These are phyloP conservation scores for Empidonax alnorum DNA, from an alignment of 2,113 vertebrate species.

Conservation along the genomic window DNA sequence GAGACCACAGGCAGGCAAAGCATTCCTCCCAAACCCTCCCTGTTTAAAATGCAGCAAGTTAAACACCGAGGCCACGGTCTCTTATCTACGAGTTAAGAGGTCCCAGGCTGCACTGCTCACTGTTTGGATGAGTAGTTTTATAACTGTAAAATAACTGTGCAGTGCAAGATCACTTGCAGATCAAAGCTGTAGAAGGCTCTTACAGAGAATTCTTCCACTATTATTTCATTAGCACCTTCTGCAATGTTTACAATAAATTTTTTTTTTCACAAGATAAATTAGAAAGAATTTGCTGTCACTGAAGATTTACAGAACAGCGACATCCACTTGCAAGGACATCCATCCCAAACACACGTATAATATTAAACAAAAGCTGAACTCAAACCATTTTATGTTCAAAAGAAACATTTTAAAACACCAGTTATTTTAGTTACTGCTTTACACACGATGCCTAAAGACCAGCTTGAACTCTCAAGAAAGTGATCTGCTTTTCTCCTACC, in stretches of 20 bases:
- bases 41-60: not conserved
- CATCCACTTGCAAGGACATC: not conserved
- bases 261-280: not conserved
- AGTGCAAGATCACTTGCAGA: not conserved
- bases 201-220: not conserved
- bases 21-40: not conserved
- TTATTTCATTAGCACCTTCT: not conserved
- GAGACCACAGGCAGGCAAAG: not conserved
- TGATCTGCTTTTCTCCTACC: conserved; percentile 69
- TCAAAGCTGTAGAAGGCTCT: not conserved
- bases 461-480: not conserved
- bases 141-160: not conserved
- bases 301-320: not conserved
- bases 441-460: not conserved
- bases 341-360: not conserved
- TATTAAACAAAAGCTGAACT: not conserved
- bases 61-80: not conserved
- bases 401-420: not conserved
- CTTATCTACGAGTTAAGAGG: not conserved
- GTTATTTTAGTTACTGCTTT: not conserved
- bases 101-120: accelerated
- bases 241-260: not conserved
- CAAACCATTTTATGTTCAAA: not conserved
- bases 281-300: not conserved
- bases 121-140: not conserved